phyloP scores from a whole-genome alignment of 2,797 vertebrate genomes.

The Scolopax bukidnonensis region DNA sequence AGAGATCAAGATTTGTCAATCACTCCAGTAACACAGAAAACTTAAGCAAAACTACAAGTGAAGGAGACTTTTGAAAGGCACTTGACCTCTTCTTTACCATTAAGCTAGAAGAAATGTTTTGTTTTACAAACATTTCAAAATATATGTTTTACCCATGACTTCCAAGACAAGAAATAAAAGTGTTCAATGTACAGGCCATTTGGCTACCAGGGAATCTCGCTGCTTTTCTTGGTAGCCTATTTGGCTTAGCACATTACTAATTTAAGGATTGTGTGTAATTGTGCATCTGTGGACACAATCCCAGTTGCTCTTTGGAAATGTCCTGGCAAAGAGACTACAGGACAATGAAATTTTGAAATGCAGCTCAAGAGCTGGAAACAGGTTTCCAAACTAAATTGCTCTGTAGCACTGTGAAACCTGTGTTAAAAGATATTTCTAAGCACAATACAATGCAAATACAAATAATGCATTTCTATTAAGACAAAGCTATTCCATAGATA shows the following conservation, averaged over 20 bases:
- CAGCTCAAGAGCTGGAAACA: neutral
- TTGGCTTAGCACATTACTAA: neutral
- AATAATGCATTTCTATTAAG: neutral
- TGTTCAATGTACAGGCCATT: neutral
- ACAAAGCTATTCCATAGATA: neutral
- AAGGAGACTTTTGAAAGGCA: neutral
- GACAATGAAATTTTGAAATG: neutral
- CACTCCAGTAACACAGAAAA: neutral
- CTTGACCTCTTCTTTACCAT: neutral
- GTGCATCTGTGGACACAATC: neutral
- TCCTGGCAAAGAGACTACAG: neutral
- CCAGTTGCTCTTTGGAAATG: neutral
- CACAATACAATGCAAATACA: neutral
- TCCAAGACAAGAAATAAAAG: neutral
- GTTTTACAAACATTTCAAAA: conserved; percentile 26
- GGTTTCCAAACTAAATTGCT: neutral
- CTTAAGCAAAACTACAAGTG: neutral
- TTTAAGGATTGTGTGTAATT: neutral
- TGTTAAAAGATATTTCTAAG: neutral
- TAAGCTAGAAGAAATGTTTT: neutral
- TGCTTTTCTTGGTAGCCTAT: neutral
- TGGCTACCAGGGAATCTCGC: neutral
- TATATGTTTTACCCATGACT: neutral
- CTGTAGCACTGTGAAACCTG: neutral
- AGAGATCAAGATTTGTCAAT: neutral